Evolutionary conservation across 1,140 invertebrate genomes (phyloP), one percentile per base, ranked within the genome.

Genomic region (Heterodera carotae): DNA sequence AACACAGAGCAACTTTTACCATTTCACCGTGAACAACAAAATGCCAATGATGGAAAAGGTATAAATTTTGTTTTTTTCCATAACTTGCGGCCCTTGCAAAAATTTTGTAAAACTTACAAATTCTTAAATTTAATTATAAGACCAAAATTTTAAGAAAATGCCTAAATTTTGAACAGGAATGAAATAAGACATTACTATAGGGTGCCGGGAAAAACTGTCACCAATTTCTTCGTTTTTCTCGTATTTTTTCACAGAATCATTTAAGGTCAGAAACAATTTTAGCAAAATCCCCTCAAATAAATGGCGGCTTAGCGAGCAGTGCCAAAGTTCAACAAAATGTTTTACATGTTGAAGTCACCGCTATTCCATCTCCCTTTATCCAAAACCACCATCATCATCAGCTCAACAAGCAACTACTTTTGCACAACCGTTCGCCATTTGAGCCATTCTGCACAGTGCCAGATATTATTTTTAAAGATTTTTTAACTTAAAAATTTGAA

Each of bases 371-470:
- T 27, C 36, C 59, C n/a, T n/a, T n/a, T n/a, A n/a, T n/a, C n/a
- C n/a, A n/a, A n/a, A n/a, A 74, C 39, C 25, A 29, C 59, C 36
- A 22, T 12, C 48, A 22, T 5, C 48, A 22, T 56, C 66, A 68
- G 22, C 22, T 4, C 15, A 43, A 18, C n/a, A 22, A 18, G 33
- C 27, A 71, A 43, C 43, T 43, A 71, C 22, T n/a, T 33, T 15
- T 60, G 25, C 53, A 29, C 75, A 69, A 69, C 36, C 29, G 81
- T 18, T 82, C 81, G 2, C 83, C 82, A n/a, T 83, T 82, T 64
- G 82, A 83, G 67, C 84, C 80, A 22, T 85, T 83, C 74, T 84
- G 83, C 56, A 83, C 83, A 25, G 82, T 83, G 8, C 82, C 82
- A 12, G 82, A 80, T 34, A 56, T n/a, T n/a, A 29, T 18, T 48